These are phyloP conservation scores for Corythaeola cristata DNA, from an alignment of 2,113 vertebrate genomes.

Conservation along the genomic window DNA sequence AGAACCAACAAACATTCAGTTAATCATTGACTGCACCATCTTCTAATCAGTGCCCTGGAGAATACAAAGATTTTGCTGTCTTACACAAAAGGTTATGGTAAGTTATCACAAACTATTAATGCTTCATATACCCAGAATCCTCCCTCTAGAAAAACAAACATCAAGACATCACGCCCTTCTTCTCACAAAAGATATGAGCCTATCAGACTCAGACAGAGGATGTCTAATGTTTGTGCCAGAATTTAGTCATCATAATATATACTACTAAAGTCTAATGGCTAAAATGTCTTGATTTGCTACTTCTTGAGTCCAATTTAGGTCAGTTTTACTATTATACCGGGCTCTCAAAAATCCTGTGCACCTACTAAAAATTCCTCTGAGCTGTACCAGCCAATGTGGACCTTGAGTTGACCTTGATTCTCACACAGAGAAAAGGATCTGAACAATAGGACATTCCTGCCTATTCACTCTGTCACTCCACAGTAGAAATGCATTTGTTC, in stretches of 20 bases:
- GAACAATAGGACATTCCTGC: slow-evolving; percentile 10
- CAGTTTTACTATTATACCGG: neutral
- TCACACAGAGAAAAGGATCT: neutral
- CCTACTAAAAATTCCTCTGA: slow-evolving; percentile 10
- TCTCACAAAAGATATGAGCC: neutral
- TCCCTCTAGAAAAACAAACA: neutral
- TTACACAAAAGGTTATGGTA: neutral
- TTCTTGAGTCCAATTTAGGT: neutral
- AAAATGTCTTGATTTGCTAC: neutral
- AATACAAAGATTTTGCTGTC: neutral
- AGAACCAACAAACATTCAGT: neutral
- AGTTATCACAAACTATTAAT: neutral
- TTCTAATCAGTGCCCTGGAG: neutral
- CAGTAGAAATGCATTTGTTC: slow-evolving; percentile 16
- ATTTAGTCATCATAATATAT: neutral
- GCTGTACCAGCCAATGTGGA: neutral
- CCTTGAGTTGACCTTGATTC: slow-evolving; percentile 11
- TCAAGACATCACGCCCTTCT: neutral
- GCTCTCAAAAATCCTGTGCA: neutral
- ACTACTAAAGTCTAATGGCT: neutral
- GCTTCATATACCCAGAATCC: neutral
- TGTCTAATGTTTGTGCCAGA: neutral
- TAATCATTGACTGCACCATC: neutral
- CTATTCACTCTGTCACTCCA: neutral
- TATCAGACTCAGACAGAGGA: neutral